Percentiles rank a stretch among this genome's conserved stretches.
Conservation (phyloP, 2,113 vertebrate species). For the Apodemus speciosus region DNA sequence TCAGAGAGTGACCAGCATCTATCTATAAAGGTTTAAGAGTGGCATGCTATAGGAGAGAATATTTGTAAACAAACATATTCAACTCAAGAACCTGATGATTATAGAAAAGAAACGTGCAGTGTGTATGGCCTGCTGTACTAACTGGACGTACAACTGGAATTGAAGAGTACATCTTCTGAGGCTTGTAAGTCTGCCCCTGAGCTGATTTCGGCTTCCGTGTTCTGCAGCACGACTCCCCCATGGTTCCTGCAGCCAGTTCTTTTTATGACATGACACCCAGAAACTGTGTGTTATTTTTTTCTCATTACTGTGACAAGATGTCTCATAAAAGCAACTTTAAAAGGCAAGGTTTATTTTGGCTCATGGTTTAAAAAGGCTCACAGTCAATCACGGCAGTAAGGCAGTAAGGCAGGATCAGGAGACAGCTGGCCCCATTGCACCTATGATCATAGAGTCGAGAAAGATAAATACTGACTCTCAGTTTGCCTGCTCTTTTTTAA, state of each 20-base stretch:
- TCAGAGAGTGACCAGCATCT: neutral
- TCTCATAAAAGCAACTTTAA: slow-evolving; percentile 6
- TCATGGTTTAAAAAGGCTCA: neutral
- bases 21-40: neutral
- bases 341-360: neutral
- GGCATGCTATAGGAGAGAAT: neutral
- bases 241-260: neutral
- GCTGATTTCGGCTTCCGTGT: neutral
- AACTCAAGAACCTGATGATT: neutral
- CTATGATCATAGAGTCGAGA: neutral
- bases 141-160: neutral
- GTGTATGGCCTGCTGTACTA: neutral
- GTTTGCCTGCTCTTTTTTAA: neutral
- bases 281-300: neutral
- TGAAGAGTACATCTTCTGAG: neutral
- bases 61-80: neutral
- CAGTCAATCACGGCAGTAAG: neutral
- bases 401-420: neutral
- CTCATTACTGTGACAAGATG: slow-evolving; percentile 6
- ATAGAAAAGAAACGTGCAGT: neutral
- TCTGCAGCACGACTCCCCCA: rapidly evolving
- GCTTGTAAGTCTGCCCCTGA: neutral
- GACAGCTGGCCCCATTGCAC: neutral
- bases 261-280: neutral
- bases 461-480: neutral